Conservation (phyloP, 2,888 invertebrate species). For the Pogonocherus hispidulus region DNA sequence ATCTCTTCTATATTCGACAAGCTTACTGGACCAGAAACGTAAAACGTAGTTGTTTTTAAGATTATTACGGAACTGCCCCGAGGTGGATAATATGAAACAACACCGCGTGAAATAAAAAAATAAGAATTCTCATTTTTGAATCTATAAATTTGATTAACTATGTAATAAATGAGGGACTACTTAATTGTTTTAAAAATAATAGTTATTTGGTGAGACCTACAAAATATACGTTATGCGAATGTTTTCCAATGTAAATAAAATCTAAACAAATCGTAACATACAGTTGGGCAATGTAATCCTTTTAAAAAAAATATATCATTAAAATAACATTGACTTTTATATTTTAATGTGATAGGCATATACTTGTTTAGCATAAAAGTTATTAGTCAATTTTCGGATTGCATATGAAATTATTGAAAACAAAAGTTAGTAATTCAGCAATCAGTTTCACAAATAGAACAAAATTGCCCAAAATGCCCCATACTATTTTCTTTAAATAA, state of each 20-base stretch:
- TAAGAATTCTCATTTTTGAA: slow-evolving; percentile 1
- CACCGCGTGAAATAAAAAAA: slow-evolving; percentile 4
- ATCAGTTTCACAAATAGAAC: too few relatives aligned
- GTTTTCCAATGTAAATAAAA: neutral
- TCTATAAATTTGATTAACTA: slow-evolving; percentile 9
- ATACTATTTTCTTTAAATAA: too few relatives aligned
- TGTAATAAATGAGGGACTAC: slow-evolving; percentile 1
- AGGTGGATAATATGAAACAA: slow-evolving; percentile 1
- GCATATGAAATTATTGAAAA: too few relatives aligned
- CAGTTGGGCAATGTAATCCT: too few relatives aligned
- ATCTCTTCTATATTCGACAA: slow-evolving; percentile 49
- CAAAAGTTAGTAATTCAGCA: too few relatives aligned
- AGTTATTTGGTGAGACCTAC: slow-evolving; percentile 7
- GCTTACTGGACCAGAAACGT: slow-evolving; percentile 49
- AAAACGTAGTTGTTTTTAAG: slow-evolving; percentile 34
- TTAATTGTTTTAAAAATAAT: slow-evolving; percentile 19
- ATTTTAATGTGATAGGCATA: too few relatives aligned
- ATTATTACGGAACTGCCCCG: slow-evolving; percentile 14
- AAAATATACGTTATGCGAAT: neutral
- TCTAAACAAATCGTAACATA: neutral
- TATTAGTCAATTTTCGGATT: too few relatives aligned
- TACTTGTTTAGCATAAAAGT: too few relatives aligned
- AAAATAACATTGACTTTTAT: too few relatives aligned
- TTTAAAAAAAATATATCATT: too few relatives aligned
- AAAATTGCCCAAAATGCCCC: too few relatives aligned